Evolutionary conservation across 64 coral and sea anemone species (phyloP), one percentile per base, ranked within the genome.

Genomic region (Anthopleura sola): DNA sequence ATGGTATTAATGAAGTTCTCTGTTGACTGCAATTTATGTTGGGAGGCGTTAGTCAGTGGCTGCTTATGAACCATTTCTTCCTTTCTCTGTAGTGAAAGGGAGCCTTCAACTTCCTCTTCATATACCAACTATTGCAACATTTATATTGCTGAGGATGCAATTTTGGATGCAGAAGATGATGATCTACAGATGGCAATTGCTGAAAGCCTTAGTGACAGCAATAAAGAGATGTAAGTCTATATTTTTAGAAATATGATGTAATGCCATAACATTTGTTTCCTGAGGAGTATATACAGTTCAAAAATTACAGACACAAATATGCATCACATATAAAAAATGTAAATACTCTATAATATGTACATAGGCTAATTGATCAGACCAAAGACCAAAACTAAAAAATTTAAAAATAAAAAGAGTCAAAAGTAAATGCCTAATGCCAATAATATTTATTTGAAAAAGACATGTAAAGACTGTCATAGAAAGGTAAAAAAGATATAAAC

Each of bases 111-210:
- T 62, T 62, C 58, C 9, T 62, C 20, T 62, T 62, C 58, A 24
- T 62, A 62, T 62, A 62, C 58, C 58, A 62, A 62, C 58, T 62
- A 62, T 62, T 62, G 58, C 23, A 62, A 62, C 58, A 62, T 62
- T n/a, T n/a, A n/a, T 24, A 24, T 62, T 62, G 58, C 21, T 62
- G 58, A 24, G 58, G 58, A 62, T 62, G 58, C 58, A 62, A 62
- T 62, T 62, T 62, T 62, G 58, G 58, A 62, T 62, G 24, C 58
- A n/a, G 58, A 62, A 5, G 58, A 62, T 62, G 58, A 62, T 2
- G 9, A 62, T 62, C 58, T 62, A 62, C 58, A 62, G 58, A 62
- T 62, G 58, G 58, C 58, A 62, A 62, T 62, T 24, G 58, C 20
- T 62, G 58, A 62, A 62, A 62, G 21, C 58, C 58, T 62, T 62